These are phyloP conservation scores for Trileptium ribeirensis DNA, from an alignment of 2,888 invertebrate species.

Conservation along the genomic window DNA sequence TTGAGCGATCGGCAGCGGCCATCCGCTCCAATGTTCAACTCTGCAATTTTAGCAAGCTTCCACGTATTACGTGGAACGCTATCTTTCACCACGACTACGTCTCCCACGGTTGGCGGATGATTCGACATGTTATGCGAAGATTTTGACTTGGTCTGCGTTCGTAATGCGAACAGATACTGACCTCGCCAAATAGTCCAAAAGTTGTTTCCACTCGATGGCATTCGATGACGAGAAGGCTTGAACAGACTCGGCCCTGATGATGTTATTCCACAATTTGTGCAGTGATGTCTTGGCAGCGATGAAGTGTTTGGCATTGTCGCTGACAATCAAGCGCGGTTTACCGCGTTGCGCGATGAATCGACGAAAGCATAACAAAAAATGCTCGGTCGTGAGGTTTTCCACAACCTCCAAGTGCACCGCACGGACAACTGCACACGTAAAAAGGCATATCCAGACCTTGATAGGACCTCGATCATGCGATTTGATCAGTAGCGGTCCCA, in stretches of 20 bases:
- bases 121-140: neutral
- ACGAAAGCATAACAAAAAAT: conserved; percentile 45
- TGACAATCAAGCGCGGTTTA: conserved; percentile 44
- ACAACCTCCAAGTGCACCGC: conserved; percentile 19
- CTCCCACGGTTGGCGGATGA: neutral
- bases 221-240: neutral
- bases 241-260: neutral
- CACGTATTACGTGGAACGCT: neutral
- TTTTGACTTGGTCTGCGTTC: neutral
- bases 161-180: neutral
- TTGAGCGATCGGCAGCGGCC: neutral
- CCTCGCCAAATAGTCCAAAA: neutral
- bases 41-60: conserved; percentile 3
- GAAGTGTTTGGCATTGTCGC: conserved; percentile 53
- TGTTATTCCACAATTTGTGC: conserved; percentile 34
- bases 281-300: neutral
- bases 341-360: conserved; percentile 43
- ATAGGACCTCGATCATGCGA: neutral
- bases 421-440: conserved; percentile 14
- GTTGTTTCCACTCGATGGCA: neutral
- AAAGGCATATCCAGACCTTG: conserved; percentile 20
- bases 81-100: neutral
- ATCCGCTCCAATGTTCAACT: neutral
- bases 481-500: conserved; percentile 12
- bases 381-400: conserved; percentile 40